Evolutionary conservation across 2,113 vertebrate genomes (phyloP).

Genomic region (Holacanthus passer): DNA sequence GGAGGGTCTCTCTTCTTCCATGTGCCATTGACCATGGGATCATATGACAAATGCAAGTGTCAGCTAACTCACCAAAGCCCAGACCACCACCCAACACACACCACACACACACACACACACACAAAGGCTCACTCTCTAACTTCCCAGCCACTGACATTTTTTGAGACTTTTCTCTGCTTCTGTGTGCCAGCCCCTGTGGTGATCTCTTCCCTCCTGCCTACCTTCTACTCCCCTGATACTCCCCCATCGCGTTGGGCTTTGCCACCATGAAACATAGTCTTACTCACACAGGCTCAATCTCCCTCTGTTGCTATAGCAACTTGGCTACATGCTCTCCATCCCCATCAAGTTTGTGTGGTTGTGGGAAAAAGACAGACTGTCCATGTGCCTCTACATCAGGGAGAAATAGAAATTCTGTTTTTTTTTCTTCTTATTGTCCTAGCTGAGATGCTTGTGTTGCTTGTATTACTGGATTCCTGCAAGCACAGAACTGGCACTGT

Average conservation of each 20-base stretch:
- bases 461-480: neutral
- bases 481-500: neutral
- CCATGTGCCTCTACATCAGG: constrained; percentile 39
- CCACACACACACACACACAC: constrained; percentile 2
- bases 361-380: constrained; percentile 39
- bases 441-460: neutral
- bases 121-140: neutral
- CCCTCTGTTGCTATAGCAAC: constrained; percentile 79
- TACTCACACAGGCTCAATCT: constrained; percentile 48
- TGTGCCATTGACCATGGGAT: constrained; percentile 33
- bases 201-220: constrained; percentile 46
- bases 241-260: constrained; percentile 30
- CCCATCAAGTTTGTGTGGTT: constrained; percentile 53
- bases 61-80: constrained; percentile 35
- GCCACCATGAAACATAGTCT: constrained; percentile 55
- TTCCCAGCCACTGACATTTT: neutral
- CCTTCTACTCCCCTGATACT: constrained; percentile 31
- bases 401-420: neutral
- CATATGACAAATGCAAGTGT: constrained; percentile 56
- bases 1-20: constrained; percentile 45
- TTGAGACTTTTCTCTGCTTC: constrained; percentile 19
- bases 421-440: neutral
- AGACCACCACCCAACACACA: constrained; percentile 17
- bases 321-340: constrained; percentile 45
- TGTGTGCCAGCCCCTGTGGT: constrained; percentile 25